phyloP scores from a whole-genome alignment of 2,888 invertebrate species.

The Protodeltote pygarga region DNA sequence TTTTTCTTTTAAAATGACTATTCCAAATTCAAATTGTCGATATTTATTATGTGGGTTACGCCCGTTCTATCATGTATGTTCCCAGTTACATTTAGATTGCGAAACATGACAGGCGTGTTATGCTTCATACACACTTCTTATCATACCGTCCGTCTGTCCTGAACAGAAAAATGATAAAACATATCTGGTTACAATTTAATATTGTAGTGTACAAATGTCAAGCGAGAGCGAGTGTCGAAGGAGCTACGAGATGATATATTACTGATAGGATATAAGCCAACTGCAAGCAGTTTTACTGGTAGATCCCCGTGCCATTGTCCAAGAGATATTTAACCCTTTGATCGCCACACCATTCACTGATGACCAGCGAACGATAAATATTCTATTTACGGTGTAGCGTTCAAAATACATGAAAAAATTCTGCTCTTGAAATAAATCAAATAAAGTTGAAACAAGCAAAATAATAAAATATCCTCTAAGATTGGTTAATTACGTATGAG shows the following conservation, averaged over 20 bases:
- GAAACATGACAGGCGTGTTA: slow-evolving; percentile 60
- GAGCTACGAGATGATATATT: neutral
- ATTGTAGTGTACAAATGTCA: slow-evolving; percentile 46
- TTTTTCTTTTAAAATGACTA: too few species aligned
- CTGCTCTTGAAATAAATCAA: too few species aligned
- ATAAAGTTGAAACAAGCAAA: too few species aligned
- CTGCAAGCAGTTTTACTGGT: too few species aligned
- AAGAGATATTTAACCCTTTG: too few species aligned
- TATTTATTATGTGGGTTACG: slow-evolving; percentile 13
- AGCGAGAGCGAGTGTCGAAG: slow-evolving; percentile 33
- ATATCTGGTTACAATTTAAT: slow-evolving; percentile 79
- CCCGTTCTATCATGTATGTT: slow-evolving; percentile 6
- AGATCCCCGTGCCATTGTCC: too few species aligned
- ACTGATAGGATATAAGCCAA: neutral
- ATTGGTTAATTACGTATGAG: too few species aligned
- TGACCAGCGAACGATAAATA: too few species aligned
- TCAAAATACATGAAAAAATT: too few species aligned
- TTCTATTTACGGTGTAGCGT: too few species aligned
- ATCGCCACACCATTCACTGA: too few species aligned
- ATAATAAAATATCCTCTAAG: too few species aligned
- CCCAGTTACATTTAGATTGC: slow-evolving; percentile 56
- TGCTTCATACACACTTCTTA: slow-evolving; percentile 64
- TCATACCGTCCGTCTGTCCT: slow-evolving; percentile 69
- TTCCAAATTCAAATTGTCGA: neutral
- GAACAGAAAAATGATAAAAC: slow-evolving; percentile 80